Evolutionary conservation across 1,140 invertebrate species (phyloP), one percentile per base, ranked within the genome.

Genomic region (Hesperophylax magnus): DNA sequence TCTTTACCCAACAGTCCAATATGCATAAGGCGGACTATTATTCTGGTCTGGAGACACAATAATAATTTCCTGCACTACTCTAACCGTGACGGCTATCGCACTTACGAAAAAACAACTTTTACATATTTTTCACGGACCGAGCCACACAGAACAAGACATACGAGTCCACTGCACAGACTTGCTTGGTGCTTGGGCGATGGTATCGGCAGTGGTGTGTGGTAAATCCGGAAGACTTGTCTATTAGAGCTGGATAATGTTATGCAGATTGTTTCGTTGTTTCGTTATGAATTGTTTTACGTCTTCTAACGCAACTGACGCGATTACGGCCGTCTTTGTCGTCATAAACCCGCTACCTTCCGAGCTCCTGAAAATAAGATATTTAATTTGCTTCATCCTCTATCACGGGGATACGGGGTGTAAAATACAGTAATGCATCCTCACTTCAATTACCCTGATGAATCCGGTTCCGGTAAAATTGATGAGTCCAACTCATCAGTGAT

Each of bases 41-140:
- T 67, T 31, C 22, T 53, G 47, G 47, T 20, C 69, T 72, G 69
- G 69, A 72, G 69, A 72, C 34, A 72, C 47, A 72, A 47, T 47
- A 47, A 47, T 47, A 47, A 52, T 72, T 72, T 72, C 69, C 20
- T 53, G 69, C 39, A 18, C n/a, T 72, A 53, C 69, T 24, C 47
- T 18, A 72, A 53, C 69, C 69, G 47, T 72, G 47, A 72, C 69
- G 69, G 47, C 34, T 52, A 72, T 47, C 18, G 47, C 18, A n/a
- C n/a, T 72, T 72, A 72, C 69, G 69, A 72, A 72, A 47, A 72
- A 72, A 72, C 69, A 52, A 72, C 34, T 72, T 72, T 72, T 72
- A 72, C 69, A 53, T 72, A 72, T 72, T 72, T 72, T 72, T 52
- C 69, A 72, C 47, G 69, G 69, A 72, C 69, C 34, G 24, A n/a